phyloP scores from a whole-genome alignment of 2,888 invertebrate species.

The Dicranocentrus wangi region DNA sequence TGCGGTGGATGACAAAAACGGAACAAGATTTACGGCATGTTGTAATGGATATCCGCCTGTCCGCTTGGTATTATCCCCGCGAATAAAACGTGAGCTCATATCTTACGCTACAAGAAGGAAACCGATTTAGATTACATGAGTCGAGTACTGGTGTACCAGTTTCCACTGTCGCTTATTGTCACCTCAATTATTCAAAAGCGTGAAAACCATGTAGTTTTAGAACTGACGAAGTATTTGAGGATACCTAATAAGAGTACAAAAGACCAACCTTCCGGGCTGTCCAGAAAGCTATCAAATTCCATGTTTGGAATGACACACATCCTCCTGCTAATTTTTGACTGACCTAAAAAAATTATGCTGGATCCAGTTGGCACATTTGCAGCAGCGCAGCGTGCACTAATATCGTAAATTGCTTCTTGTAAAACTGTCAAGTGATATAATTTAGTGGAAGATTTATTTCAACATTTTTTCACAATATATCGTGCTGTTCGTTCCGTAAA shows the following conservation, averaged over 20 bases:
- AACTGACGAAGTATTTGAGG: not conserved
- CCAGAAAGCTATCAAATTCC: slow-evolving; percentile 33
- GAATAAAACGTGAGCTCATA: no score
- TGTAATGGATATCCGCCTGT: not conserved
- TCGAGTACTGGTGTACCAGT: no score
- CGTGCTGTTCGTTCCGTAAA: slow-evolving; percentile 11
- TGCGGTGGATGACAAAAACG: not conserved
- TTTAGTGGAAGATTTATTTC: slow-evolving; percentile 40
- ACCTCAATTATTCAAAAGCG: slow-evolving; percentile 12
- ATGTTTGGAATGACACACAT: slow-evolving; percentile 34
- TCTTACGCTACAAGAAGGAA: no score
- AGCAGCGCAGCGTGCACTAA: not conserved
- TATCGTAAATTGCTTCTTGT: slow-evolving; percentile 32
- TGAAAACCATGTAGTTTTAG: not conserved
- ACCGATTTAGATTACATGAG: no score
- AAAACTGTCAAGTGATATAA: slow-evolving; percentile 35
- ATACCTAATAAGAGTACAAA: slow-evolving; percentile 18
- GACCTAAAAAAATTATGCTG: slow-evolving; percentile 3
- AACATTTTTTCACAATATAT: slow-evolving; percentile 2
- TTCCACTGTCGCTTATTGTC: not conserved
- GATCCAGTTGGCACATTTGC: not conserved
- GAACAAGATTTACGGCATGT: not conserved
- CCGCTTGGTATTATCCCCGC: no score
- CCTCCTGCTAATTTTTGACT: not conserved
- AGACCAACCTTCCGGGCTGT: not conserved